These are phyloP conservation scores for Pampus argenteus DNA, from an alignment of 2,797 vertebrate genomes.

Conservation along the genomic window DNA sequence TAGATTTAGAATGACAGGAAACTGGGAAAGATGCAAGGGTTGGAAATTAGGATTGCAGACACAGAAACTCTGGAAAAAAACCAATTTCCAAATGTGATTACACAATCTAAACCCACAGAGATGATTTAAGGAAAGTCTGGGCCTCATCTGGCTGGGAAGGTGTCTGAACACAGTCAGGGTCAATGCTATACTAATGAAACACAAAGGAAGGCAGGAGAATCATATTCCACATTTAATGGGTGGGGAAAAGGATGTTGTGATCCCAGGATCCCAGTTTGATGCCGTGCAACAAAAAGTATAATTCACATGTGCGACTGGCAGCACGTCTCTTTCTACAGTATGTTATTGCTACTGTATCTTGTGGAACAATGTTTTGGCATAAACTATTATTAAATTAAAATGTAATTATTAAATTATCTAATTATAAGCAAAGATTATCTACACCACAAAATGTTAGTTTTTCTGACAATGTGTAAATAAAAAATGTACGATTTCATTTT, in stretches of 20 bases:
- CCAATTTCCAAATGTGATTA: slow-evolving; percentile 68
- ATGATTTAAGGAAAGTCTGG: slow-evolving; percentile 63
- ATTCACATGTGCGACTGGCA: slow-evolving; percentile 15
- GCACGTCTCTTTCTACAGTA: neutral
- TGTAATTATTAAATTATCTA: too few species aligned
- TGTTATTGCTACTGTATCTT: neutral
- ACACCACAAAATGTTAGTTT: too few species aligned
- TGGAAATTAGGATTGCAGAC: slow-evolving; percentile 67
- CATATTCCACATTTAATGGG: slow-evolving; percentile 40
- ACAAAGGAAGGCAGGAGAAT: slow-evolving; percentile 39
- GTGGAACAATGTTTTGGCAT: neutral
- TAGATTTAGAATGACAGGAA: slow-evolving; percentile 61
- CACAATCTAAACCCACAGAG: slow-evolving; percentile 73
- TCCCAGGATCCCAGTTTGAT: too few species aligned
- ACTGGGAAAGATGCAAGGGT: slow-evolving; percentile 62
- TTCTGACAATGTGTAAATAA: neutral
- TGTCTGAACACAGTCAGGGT: slow-evolving; percentile 48
- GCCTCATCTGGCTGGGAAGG: slow-evolving; percentile 49
- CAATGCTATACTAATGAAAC: slow-evolving; percentile 25
- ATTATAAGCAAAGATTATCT: too few species aligned
- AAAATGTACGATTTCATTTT: neutral
- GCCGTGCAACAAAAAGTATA: slow-evolving; percentile 22
- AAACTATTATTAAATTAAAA: too few species aligned
- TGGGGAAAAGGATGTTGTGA: too few species aligned
- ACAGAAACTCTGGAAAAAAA: slow-evolving; percentile 39